Evolutionary conservation across 1,140 invertebrate species (phyloP).

Genomic region (Bombus sibiricus): DNA sequence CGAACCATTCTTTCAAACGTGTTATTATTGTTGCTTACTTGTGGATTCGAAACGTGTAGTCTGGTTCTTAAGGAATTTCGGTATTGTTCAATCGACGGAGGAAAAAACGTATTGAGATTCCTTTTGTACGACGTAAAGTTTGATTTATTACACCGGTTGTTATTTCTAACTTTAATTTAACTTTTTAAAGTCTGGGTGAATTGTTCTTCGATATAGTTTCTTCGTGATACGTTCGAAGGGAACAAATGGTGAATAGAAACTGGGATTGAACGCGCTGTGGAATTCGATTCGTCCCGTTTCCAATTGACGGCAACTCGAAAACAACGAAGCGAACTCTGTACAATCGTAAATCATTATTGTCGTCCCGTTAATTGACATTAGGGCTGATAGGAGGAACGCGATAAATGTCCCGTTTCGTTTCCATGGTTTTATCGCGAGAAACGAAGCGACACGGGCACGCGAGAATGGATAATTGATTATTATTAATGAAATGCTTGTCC

Average conservation of each 20-base stretch:
- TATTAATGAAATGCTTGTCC: slow-evolving; percentile 62
- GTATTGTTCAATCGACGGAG: neutral
- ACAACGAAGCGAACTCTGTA: neutral
- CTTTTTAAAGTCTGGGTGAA: no score
- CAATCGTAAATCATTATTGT: slow-evolving; percentile 49
- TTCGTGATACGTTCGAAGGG: neutral
- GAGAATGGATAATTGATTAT: slow-evolving; percentile 56
- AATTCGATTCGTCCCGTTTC: neutral
- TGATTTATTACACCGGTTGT: neutral
- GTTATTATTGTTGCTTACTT: slow-evolving; percentile 13
- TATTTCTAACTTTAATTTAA: neutral
- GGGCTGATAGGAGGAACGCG: slow-evolving; percentile 12
- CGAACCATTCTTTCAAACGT: slow-evolving; percentile 13
- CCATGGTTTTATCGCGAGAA: slow-evolving; percentile 16
- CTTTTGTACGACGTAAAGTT: neutral
- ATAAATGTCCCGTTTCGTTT: slow-evolving; percentile 8
- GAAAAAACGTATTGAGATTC: neutral
- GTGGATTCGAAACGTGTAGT: slow-evolving; percentile 4
- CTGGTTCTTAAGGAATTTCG: slow-evolving; percentile 21
- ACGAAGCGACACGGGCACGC: slow-evolving; percentile 23
- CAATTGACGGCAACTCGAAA: neutral
- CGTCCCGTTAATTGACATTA: slow-evolving; percentile 47
- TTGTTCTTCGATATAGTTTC: neutral
- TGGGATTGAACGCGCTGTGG: neutral
- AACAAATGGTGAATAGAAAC: neutral